Base-by-base conservation (phyloP, 2,797 vertebrate genomes). In the Otolemur crassicaudatus region DNA sequence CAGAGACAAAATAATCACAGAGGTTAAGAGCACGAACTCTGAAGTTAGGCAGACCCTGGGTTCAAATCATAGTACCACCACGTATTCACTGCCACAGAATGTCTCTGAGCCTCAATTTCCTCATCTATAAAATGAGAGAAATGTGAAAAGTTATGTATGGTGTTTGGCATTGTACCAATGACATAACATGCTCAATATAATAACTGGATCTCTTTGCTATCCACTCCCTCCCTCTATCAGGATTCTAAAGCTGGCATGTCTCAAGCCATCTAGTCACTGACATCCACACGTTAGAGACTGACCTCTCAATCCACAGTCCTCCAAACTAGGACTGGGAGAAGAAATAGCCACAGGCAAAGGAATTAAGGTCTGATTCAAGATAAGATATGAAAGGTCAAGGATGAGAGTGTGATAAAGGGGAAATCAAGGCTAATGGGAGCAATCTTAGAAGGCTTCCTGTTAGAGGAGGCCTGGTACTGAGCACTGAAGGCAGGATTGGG, bases 391-490 rank as follows among this genome's bases (percentile, higher is more conserved):
- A 96, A 95, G 53, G 13, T 84, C 34, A 90, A 87, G 34, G n/a
- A 29, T 76, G 25, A 89, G 17, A 77, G 13, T 53, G 29, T n/a
- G n/a, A 82, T 20, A 63, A 85, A 84, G 67, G 11, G 95, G 69
- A 96, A 94, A 73, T 75, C 58, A 53, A 82, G 25, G 72, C 46
- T 46, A 53, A 49, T n/a, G 11, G 20, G 53, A 87, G 56, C 17
- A 82, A 87, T 90, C 76, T 49, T 20, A 81, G 79, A 87, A n/a
- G 43, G 40, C 76, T 96, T 91, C n/a, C 37, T 60, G 4, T 73
- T 27, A 77, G 63, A 88, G 27, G 9, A 25, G n/a, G 23, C 40
- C 25, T 20, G 17, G 34, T 23, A 0, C 7, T 25, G 37, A 89
- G 85, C 4, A 25, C 37, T 19, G 81, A 87, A 56, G 25, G 49